Evolutionary conservation across 1,140 invertebrate species (phyloP), one percentile per base, ranked within the genome.

Genomic region (Drosophila pallidifrons): DNA sequence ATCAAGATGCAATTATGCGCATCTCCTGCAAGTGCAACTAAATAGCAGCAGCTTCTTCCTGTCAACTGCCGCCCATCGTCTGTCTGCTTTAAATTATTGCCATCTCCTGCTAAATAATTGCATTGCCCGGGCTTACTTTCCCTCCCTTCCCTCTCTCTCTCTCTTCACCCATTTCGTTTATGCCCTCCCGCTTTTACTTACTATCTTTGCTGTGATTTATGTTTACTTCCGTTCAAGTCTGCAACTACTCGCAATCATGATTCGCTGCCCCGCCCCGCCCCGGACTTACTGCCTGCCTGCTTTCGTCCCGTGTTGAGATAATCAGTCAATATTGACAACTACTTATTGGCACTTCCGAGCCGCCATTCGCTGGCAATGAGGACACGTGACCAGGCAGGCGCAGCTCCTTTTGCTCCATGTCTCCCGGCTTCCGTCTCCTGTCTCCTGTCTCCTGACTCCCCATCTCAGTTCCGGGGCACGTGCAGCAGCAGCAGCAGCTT

Each of bases 311-410:
- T 80, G 81, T 82, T 75, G 80, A 90, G 85, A 91, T 91, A 91
- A 91, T 91, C 90, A 90, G 90, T 91, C 90, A 91, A 91, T 91
- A 91, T 91, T 91, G 90, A 91, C 90, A 91, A 91, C 90, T 91
- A 90, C 90, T 91, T 91, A 91, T 91, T 91, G 90, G 74, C 86
- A 91, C 89, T 90, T 91, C 90, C 90, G 90, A 59, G 55, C 45
- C 67, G 51, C 45, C 60, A 60, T 55, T 51, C 65, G 47, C 67
- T 71, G 45, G 45, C 61, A 47, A 15, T 66, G 74, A 52, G 64
- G 77, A 77, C 81, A 90, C 86, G 86, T 90, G 86, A 73, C 76
- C 81, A 57, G 70, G 64, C 73, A 71, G 47, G 5, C 54, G 60
- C 43, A 25, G 51, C n/a, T 72, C 54, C 61, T 16, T 38, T 2